These are phyloP conservation scores for Chaetura pelagica DNA, from an alignment of 2,113 vertebrate species.

Conservation along the genomic window DNA sequence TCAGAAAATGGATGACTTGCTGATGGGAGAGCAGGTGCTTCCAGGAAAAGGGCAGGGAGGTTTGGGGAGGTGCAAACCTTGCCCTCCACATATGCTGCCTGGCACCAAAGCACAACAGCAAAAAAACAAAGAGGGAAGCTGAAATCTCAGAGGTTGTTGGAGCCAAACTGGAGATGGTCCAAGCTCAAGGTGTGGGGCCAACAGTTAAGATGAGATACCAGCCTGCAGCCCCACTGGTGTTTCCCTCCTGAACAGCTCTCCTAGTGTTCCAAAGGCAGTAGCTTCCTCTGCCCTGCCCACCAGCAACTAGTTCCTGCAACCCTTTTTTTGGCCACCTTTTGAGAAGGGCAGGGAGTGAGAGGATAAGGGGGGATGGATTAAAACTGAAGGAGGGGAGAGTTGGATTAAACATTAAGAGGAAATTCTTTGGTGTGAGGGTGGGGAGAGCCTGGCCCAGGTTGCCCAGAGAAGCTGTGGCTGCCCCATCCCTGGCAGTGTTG, in stretches of 20 bases:
- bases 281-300: not conserved
- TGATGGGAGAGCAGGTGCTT: slow-evolving; percentile 2
- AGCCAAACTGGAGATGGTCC: not conserved
- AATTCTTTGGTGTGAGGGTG: too few species aligned
- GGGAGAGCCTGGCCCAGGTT: too few species aligned
- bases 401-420: too few species aligned
- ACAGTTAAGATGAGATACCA: not conserved
- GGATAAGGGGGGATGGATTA: too few species aligned
- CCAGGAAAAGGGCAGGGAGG: not conserved
- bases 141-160: not conserved
- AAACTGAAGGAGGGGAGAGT: too few species aligned
- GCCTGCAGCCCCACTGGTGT: not conserved
- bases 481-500: too few species aligned
- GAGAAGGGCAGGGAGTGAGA: too few species aligned
- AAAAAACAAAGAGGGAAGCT: not conserved
- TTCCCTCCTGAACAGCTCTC: not conserved
- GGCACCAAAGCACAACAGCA: not conserved
- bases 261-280: fast-evolving
- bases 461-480: too few species aligned
- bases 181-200: not conserved
- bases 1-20: not conserved
- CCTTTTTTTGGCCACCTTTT: too few species aligned
- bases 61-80: not conserved
- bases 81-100: not conserved
- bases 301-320: fast-evolving